These are phyloP conservation scores for Tinea trinotella DNA, from an alignment of 2,888 invertebrate genomes.

Conservation along the genomic window DNA sequence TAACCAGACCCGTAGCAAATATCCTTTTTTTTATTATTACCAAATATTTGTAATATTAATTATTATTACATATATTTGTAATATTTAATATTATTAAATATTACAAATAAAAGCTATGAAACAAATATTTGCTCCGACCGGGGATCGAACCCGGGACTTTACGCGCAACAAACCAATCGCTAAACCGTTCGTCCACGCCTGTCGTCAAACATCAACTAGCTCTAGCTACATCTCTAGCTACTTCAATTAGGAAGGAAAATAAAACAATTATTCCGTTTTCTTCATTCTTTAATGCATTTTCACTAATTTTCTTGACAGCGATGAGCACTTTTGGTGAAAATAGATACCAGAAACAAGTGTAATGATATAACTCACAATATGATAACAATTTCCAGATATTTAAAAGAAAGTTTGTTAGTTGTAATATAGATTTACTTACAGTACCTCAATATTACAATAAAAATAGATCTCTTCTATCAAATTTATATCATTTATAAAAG, in stretches of 20 bases:
- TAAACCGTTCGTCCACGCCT: too few relatives aligned
- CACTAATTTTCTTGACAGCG: constrained; percentile 76
- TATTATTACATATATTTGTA: too few relatives aligned
- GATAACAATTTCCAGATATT: constrained; percentile 27
- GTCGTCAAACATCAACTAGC: too few relatives aligned
- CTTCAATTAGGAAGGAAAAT: neutral
- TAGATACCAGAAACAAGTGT: constrained; percentile 50
- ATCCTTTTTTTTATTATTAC: too few relatives aligned
- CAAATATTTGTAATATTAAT: too few relatives aligned
- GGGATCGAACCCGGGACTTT: too few relatives aligned
- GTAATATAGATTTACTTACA: constrained; percentile 32
- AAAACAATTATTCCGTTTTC: constrained; percentile 38
- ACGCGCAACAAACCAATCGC: too few relatives aligned
- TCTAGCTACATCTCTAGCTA: too few relatives aligned
- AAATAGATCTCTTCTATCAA: constrained; percentile 73
- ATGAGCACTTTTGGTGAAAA: constrained; percentile 82
- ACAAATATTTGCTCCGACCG: too few relatives aligned
- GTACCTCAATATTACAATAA: constrained; percentile 68
- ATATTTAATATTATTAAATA: too few relatives aligned
- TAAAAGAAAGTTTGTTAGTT: constrained; percentile 10
- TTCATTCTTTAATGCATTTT: constrained; percentile 73
- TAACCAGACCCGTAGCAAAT: too few relatives aligned
- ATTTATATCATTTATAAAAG: constrained; percentile 71
- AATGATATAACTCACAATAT: constrained; percentile 28
- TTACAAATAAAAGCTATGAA: too few relatives aligned